Conservation (phyloP, 2,888 invertebrate species). For the Himalopsyche anomala region DNA sequence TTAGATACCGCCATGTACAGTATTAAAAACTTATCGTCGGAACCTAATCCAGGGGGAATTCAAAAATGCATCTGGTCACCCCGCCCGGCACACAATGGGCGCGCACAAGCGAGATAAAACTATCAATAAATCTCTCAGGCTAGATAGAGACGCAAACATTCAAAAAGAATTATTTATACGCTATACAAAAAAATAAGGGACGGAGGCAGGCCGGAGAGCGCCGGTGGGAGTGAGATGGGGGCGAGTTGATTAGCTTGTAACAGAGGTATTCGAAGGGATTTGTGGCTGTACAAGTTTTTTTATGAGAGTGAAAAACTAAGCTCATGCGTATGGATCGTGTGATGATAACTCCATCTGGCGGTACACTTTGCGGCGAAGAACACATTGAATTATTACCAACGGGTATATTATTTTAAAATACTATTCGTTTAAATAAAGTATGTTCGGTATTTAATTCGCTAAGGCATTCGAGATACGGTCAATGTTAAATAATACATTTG, state of each 20-base stretch:
- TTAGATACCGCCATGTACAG: too few species aligned
- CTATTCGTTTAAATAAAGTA: too few species aligned
- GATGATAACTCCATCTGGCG: constrained; percentile 34
- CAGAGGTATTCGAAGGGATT: constrained; percentile 20
- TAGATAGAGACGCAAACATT: constrained; percentile 14
- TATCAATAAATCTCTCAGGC: constrained; percentile 1
- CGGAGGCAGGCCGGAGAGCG: neutral
- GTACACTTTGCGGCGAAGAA: neutral
- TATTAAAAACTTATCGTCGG: too few species aligned
- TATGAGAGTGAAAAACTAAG: constrained; percentile 24
- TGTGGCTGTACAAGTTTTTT: constrained; percentile 3
- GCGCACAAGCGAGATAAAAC: neutral
- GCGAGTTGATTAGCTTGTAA: constrained; percentile 26
- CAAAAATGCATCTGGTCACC: constrained; percentile 11
- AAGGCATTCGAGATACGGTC: too few species aligned
- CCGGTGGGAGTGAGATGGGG: neutral
- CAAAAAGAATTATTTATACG: constrained; percentile 29
- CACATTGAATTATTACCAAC: constrained; percentile 2
- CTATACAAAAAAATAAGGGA: neutral
- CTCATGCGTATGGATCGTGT: constrained; percentile 15
- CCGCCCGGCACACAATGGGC: neutral
- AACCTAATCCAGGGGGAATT: neutral
- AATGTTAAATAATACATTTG: too few species aligned
- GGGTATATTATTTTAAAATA: neutral
- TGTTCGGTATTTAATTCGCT: too few species aligned